Conservation (phyloP, 2,888 invertebrate genomes). For the Megastigmus dorsalis region DNA sequence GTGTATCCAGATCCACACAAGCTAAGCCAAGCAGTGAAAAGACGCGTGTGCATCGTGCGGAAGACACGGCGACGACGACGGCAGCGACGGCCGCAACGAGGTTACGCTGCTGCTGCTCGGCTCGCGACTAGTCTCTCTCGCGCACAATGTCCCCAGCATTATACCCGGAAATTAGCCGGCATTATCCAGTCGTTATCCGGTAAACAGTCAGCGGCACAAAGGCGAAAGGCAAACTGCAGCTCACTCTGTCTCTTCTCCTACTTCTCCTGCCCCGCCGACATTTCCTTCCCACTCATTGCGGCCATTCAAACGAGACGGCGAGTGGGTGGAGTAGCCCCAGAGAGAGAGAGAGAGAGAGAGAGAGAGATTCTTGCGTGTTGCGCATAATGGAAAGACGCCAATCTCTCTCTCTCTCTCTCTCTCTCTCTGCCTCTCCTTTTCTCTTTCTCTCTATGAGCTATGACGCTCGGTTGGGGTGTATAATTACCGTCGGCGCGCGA, state of each 20-base stretch:
- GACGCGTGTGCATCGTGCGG: background rate
- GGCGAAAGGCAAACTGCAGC: constrained; percentile 41
- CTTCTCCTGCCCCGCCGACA: too few species aligned
- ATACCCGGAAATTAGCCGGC: constrained; percentile 55
- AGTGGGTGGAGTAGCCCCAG: background rate
- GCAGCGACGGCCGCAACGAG: constrained; percentile 32
- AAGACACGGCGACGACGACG: background rate
- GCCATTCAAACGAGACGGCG: background rate
- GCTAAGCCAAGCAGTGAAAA: too few species aligned
- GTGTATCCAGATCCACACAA: too few species aligned
- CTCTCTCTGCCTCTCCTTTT: too few species aligned
- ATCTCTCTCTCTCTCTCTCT: too few species aligned
- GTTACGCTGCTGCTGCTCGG: background rate
- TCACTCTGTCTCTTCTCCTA: too few species aligned
- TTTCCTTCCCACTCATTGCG: too few species aligned
- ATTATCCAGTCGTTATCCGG: constrained; percentile 55
- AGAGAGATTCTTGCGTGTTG: constrained; percentile 20
- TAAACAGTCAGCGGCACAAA: constrained; percentile 46
- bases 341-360: background rate
- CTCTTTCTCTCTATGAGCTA: too few species aligned
- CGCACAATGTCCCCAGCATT: constrained; percentile 49
- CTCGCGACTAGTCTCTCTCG: constrained; percentile 18
- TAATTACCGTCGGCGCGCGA: too few species aligned
- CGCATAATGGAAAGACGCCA: background rate
- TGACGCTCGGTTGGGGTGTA: too few species aligned